phyloP scores from a whole-genome alignment of 2,888 invertebrate species.

The Papilio gigon region DNA sequence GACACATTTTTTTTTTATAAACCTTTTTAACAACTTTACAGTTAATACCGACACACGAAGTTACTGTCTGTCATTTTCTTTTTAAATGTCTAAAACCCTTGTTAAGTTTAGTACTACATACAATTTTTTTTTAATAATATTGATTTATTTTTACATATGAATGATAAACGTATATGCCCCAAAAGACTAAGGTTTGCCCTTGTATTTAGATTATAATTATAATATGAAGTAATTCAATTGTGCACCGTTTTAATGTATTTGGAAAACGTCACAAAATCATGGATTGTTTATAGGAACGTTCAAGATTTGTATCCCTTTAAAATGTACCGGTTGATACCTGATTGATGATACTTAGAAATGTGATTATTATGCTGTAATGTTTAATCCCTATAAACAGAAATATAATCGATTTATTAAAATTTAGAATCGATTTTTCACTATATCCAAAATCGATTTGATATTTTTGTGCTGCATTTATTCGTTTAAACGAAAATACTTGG shows the following conservation, averaged over 20 bases:
- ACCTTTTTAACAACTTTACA: background rate
- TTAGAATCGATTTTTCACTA: too few species aligned
- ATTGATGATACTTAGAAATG: too few species aligned
- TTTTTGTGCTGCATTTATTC: too few species aligned
- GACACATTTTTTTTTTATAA: background rate
- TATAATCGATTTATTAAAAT: background rate
- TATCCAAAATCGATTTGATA: too few species aligned
- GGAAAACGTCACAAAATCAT: background rate
- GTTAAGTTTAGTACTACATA: background rate
- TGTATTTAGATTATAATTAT: conserved; percentile 51
- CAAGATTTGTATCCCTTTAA: background rate
- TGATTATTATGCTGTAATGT: too few species aligned
- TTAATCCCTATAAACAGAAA: too few species aligned
- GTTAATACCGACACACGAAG: background rate
- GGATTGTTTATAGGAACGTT: background rate
- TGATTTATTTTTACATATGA: too few species aligned
- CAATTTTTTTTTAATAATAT: too few species aligned
- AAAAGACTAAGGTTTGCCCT: conserved; percentile 69
- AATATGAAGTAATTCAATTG: background rate
- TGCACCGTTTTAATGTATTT: background rate
- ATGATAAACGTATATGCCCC: conserved; percentile 18
- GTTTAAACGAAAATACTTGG: too few species aligned
- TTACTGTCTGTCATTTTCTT: background rate
- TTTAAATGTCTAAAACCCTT: background rate
- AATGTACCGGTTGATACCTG: too few species aligned